Base-by-base conservation (phyloP, 1,140 invertebrate species). In the Ceratina japonica region DNA sequence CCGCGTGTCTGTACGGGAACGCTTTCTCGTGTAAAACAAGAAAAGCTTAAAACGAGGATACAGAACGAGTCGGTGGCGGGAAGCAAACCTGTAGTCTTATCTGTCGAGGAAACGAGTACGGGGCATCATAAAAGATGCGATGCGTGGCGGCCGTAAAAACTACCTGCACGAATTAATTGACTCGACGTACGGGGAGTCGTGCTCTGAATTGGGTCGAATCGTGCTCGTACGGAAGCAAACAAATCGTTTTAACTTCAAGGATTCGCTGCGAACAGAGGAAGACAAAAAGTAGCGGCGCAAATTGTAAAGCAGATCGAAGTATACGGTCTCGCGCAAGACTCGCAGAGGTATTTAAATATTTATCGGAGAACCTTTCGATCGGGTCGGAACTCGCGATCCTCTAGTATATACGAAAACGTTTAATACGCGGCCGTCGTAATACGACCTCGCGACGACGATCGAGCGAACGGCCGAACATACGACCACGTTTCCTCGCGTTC, bases 121-220 rank as follows among this genome's bases (percentile, higher is more conserved):
- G 54, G 62, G 44, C 52, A 70, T 18, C 75, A 69, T 59, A 76
- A 76, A 80, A 84, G 76, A 69, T 27, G n/a, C 64, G 49, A 68
- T 24, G 24, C 24, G 62, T 66, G 72, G 22, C 68, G 37, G 63
- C 68, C 79, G 72, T 82, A 86, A 85, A 82, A 86, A 85, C 69
- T 56, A 62, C 63, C 71, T 73, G 70, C 62, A 63, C 63, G 83
- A 86, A 86, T 86, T 86, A 86, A 86, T 77, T 82, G 65, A 56
- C 80, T 85, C 49, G 80, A 66, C 75, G 70, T 71, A 66, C 56
- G 69, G 76, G 64, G 72, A 75, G 52, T 44, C 49, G 59, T 75
- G 80, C 44, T 52, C 27, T 56, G 72, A 85, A 86, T 82, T 85
- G 20, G 83, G 76, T 85, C 76, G 61, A 66, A 65, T 20, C 13